phyloP scores from a whole-genome alignment of 2,888 invertebrate species.

The Smittia aterrima region DNA sequence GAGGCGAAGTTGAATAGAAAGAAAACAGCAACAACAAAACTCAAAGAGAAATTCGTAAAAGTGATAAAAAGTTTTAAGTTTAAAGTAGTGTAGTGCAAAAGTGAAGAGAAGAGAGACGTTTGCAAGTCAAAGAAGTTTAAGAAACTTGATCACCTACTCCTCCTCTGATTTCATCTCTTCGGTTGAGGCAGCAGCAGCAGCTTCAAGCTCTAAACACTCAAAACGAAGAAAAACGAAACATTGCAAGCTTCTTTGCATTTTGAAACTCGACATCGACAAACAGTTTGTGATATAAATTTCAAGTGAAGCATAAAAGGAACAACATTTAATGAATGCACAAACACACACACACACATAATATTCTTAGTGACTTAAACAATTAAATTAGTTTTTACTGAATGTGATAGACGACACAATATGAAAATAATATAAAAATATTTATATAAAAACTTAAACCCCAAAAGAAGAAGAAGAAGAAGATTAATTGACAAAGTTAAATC shows the following conservation, averaged over 20 bases:
- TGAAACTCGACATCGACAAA: conserved; percentile 7
- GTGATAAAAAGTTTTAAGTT: conserved; percentile 1
- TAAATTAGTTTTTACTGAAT: conserved; percentile 29
- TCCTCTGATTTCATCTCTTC: background rate
- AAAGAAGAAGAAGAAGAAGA: too few species aligned
- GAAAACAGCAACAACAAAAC: background rate
- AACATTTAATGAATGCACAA: background rate
- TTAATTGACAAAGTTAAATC: too few species aligned
- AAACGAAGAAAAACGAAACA: background rate
- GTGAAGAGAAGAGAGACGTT: background rate
- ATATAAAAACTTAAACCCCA: conserved; percentile 10
- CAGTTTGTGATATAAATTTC: conserved; percentile 18
- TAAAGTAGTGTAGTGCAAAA: background rate
- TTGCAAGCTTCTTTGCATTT: conserved; percentile 2
- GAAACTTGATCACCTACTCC: conserved; percentile 19
- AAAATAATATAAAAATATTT: conserved; percentile 17
- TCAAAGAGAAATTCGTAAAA: conserved; percentile 15
- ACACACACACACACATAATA: conserved; percentile 17
- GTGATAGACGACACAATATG: conserved; percentile 40
- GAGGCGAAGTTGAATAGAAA: background rate
- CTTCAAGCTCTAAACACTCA: background rate
- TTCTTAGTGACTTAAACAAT: conserved; percentile 33
- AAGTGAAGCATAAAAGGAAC: background rate
- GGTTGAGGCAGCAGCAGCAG: background rate
- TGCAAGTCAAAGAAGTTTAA: background rate